Evolutionary conservation across 2,797 vertebrate species (phyloP).

Genomic region (Falco biarmicus): DNA sequence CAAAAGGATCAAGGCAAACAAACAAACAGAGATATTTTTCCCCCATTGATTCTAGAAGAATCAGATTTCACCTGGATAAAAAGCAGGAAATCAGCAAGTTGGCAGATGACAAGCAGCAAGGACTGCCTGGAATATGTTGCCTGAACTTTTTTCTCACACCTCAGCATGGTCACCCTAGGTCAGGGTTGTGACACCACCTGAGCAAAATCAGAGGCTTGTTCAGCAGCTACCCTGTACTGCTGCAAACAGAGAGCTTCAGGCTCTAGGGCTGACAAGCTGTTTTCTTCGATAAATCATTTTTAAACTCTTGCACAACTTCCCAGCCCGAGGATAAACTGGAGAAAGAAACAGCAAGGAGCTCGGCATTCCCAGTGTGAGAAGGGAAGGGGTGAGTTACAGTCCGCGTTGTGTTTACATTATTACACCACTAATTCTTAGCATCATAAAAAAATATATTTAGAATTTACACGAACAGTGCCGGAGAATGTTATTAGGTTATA

Average conservation of each 20-base stretch:
- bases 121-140: neutral
- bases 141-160: neutral
- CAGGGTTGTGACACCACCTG: neutral
- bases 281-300: neutral
- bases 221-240: neutral
- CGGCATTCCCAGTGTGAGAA: neutral
- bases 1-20: neutral
- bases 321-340: neutral
- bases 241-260: neutral
- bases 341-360: neutral
- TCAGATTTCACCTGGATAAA: neutral
- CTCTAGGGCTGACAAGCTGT: neutral
- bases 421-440: conserved; percentile 69
- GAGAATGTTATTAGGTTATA: conserved; percentile 65
- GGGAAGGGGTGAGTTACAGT: conserved; percentile 70
- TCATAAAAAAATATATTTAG: conserved; percentile 62
- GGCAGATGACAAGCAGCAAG: neutral
- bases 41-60: neutral
- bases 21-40: neutral
- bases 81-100: neutral
- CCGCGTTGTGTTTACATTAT: conserved; percentile 57
- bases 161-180: fast-evolving
- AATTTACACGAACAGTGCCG: conserved; percentile 8
- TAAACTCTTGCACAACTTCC: neutral
- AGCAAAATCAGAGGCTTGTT: neutral